Conservation (phyloP, 2,888 invertebrate genomes). For the Tetragnatha montana region DNA sequence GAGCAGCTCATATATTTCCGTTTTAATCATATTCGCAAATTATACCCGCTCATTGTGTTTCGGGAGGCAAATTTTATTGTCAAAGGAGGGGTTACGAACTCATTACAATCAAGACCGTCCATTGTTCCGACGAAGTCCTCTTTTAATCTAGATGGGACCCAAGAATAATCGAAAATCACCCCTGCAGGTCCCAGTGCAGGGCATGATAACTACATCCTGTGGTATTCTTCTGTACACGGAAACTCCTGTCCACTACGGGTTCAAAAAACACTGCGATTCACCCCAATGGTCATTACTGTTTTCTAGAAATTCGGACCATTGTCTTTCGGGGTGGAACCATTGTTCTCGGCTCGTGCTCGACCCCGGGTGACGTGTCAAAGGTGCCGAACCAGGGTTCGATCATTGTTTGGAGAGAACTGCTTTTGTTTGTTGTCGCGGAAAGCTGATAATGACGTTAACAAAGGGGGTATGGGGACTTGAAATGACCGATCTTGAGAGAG, state of each 20-base stretch:
- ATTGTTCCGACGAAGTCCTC: constrained; percentile 45
- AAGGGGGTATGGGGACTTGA: neutral
- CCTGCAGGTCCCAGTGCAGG: constrained; percentile 16
- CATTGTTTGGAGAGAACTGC: constrained; percentile 26
- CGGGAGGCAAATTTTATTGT: constrained; percentile 19
- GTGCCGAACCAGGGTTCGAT: constrained; percentile 51
- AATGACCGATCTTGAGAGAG: constrained; percentile 6
- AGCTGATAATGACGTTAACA: constrained; percentile 50
- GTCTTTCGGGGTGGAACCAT: constrained; percentile 41
- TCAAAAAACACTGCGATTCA: constrained; percentile 49
- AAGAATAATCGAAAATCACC: constrained; percentile 29
- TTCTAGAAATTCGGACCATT: constrained; percentile 51
- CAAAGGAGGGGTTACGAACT: constrained; percentile 41
- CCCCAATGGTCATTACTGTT: constrained; percentile 45
- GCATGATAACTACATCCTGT: constrained; percentile 45
- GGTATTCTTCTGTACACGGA: constrained; percentile 53
- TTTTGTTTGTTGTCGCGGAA: constrained; percentile 38
- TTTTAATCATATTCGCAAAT: constrained; percentile 11
- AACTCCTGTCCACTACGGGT: constrained; percentile 51
- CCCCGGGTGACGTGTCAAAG: constrained; percentile 39
- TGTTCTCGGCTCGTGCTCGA: constrained; percentile 34
- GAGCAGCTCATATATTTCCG: neutral
- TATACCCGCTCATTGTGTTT: constrained; percentile 33
- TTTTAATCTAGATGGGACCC: constrained; percentile 41
- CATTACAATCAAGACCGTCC: constrained; percentile 35